Evolutionary conservation across 2,888 invertebrate genomes (phyloP).

Genomic region (Lycophotia porphyrea): DNA sequence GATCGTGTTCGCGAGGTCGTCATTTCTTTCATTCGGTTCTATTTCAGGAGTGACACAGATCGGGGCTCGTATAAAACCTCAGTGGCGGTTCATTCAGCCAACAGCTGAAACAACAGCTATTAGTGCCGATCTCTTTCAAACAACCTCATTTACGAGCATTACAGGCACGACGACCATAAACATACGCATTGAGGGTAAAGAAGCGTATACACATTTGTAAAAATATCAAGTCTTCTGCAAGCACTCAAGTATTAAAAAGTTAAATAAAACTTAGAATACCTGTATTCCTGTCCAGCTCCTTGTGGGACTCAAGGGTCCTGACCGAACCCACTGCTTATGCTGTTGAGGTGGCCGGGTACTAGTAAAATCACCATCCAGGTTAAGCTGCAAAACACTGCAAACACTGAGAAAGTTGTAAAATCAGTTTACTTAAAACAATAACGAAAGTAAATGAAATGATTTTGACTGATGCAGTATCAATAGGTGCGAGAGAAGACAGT

Average conservation of each 20-base stretch:
- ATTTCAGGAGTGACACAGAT: constrained; percentile 56
- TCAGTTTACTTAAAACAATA: neutral
- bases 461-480: neutral
- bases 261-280: neutral
- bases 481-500: neutral
- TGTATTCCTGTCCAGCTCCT: neutral
- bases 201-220: neutral
- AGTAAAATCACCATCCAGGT: neutral
- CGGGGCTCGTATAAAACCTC: constrained; percentile 41
- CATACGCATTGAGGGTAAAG: constrained; percentile 33
- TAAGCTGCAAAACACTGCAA: neutral
- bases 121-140: constrained; percentile 53
- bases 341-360: neutral
- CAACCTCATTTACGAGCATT: constrained; percentile 55
- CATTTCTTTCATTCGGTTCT: constrained; percentile 48
- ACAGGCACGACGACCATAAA: constrained; percentile 43
- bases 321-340: neutral
- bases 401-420: neutral
- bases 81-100: constrained; percentile 45
- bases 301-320: neutral
- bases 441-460: neutral
- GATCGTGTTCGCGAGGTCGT: constrained; percentile 21
- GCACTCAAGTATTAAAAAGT: neutral
- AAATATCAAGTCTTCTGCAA: neutral
- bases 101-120: constrained; percentile 59